phyloP scores from a whole-genome alignment of 2,888 invertebrate genomes.

The Eustalomyia histrio region DNA sequence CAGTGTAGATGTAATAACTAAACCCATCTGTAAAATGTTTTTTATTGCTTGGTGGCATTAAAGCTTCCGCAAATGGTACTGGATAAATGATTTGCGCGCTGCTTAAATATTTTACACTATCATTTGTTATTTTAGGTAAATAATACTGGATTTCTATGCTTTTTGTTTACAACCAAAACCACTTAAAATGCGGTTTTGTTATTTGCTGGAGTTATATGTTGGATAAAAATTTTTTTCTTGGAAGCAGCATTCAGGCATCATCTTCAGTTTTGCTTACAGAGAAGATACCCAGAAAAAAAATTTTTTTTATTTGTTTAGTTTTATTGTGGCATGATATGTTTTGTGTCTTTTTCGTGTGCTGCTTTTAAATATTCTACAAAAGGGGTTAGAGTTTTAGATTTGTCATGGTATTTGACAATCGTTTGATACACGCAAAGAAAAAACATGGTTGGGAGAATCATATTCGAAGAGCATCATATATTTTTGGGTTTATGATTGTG shows the following conservation, averaged over 20 bases:
- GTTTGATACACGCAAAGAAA: no score
- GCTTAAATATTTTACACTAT: constrained; percentile 24
- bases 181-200: constrained; percentile 1
- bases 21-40: background rate
- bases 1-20: background rate
- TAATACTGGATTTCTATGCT: constrained; percentile 11
- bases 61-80: constrained; percentile 55
- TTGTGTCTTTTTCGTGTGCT: background rate
- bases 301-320: background rate
- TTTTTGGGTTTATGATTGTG: no score
- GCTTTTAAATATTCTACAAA: background rate
- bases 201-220: background rate
- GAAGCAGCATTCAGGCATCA: background rate
- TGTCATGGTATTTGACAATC: background rate
- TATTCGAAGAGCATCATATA: no score
- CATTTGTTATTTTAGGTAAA: constrained; percentile 20
- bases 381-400: background rate
- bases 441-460: no score
- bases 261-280: background rate
- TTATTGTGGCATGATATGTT: background rate
- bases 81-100: constrained; percentile 50
- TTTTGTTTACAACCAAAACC: constrained; percentile 15
- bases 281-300: background rate
- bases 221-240: background rate
- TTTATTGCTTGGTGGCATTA: constrained; percentile 41